Percentiles rank a stretch among this genome's conserved stretches.
phyloP scores from a whole-genome alignment of 2,797 vertebrate genomes.

The Propithecus perrieri region DNA sequence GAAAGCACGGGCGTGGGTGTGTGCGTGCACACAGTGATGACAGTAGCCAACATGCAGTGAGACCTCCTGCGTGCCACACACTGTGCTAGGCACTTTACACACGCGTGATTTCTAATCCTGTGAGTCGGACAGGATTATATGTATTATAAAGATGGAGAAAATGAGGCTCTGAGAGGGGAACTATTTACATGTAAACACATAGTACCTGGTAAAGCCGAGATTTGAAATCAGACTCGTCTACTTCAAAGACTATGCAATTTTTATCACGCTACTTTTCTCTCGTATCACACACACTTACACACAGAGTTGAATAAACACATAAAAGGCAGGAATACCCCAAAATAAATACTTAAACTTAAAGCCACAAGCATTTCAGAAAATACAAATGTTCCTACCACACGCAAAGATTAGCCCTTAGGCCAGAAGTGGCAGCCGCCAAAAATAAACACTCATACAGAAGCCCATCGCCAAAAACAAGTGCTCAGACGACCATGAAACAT shows the following conservation, averaged over 20 bases:
- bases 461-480: slow-evolving; percentile 61
- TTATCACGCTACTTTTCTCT: not conserved
- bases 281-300: not conserved
- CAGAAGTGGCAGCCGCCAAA: slow-evolving; percentile 64
- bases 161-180: not conserved
- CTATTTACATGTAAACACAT: not conserved
- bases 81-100: not conserved
- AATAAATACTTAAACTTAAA: slow-evolving; percentile 67
- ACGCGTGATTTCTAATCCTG: not conserved
- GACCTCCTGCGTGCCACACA: not conserved
- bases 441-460: slow-evolving; percentile 72
- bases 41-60: rapidly evolving
- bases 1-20: not conserved
- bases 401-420: slow-evolving; percentile 49
- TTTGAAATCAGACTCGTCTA: not conserved
- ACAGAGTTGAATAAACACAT: not conserved
- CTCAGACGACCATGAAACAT: slow-evolving; percentile 67
- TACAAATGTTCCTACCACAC: not conserved
- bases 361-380: slow-evolving; percentile 65
- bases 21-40: not conserved
- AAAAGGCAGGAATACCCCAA: slow-evolving; percentile 37
- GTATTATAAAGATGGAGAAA: not conserved
- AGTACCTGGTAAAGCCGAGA: not conserved
- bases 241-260: slow-evolving; percentile 15
- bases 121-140: not conserved